Conservation (phyloP, 2,113 vertebrate species). For the Pachycephala philippinensis region DNA sequence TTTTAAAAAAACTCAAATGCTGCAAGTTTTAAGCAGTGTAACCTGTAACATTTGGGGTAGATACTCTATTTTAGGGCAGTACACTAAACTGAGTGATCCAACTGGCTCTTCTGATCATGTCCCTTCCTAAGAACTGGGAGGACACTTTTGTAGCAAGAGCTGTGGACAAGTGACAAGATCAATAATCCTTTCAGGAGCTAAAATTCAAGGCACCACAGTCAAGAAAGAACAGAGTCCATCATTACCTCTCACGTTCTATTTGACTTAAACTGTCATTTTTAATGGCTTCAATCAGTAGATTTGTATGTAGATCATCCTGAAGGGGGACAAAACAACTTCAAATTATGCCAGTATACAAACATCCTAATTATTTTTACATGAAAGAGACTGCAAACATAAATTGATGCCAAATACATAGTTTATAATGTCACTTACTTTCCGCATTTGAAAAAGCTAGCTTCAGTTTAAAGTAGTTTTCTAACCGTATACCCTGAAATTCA, state of each 20-base stretch:
- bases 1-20: accelerated
- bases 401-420: background rate
- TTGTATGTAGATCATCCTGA: constrained; percentile 87
- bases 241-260: constrained; percentile 90
- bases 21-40: background rate
- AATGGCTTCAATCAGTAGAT: constrained; percentile 90
- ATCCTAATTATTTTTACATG: background rate
- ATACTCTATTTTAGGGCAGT: background rate
- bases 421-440: background rate
- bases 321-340: background rate
- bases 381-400: background rate
- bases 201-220: background rate
- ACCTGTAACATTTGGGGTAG: background rate
- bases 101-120: accelerated
- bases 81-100: background rate
- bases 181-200: background rate
- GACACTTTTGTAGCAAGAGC: background rate
- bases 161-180: background rate
- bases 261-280: constrained; percentile 93
- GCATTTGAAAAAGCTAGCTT: background rate
- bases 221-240: background rate
- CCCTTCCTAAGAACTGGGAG: background rate
- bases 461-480: background rate
- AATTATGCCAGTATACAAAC: background rate
- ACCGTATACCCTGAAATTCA: background rate